Conservation (phyloP, 2,888 invertebrate genomes). For the Operophtera brumata region DNA sequence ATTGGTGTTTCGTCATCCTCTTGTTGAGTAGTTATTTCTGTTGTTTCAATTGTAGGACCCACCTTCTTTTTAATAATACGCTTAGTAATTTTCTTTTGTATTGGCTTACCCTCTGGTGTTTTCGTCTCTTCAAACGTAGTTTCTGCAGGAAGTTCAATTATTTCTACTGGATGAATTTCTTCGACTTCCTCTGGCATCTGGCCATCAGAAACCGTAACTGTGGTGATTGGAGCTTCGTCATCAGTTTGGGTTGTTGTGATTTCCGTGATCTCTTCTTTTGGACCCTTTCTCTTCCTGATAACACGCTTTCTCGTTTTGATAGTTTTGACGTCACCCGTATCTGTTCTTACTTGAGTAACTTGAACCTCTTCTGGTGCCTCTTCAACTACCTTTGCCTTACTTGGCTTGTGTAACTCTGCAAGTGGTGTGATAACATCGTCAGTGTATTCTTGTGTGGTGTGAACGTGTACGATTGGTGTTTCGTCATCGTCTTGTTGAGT, state of each 20-base stretch:
- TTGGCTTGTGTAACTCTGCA: too few relatives aligned
- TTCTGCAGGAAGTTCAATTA: conserved; percentile 48
- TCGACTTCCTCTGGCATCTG: conserved; percentile 40
- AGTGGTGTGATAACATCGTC: too few relatives aligned
- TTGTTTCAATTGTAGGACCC: conserved; percentile 39
- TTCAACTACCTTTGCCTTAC: too few relatives aligned
- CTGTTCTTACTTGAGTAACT: too few relatives aligned
- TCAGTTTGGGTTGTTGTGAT: conserved; percentile 34
- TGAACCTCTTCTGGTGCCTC: too few relatives aligned
- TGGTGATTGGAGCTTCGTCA: conserved; percentile 33
- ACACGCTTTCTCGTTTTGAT: too few relatives aligned
- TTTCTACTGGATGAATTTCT: conserved; percentile 58
- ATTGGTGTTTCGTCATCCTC: too few relatives aligned
- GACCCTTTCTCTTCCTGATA: too few relatives aligned
- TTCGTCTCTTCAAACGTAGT: conserved; percentile 29
- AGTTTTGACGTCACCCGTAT: too few relatives aligned
- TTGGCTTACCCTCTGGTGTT: conserved; percentile 23
- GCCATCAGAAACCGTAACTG: conserved; percentile 41
- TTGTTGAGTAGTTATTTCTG: conserved; percentile 38
- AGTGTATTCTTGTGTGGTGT: too few relatives aligned
- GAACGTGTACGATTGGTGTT: too few relatives aligned
- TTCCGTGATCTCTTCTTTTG: conserved; percentile 34
- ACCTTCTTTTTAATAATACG: conserved; percentile 45
- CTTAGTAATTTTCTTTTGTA: conserved; percentile 12
- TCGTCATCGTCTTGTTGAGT: too few relatives aligned